Base-by-base conservation (phyloP, 2,797 vertebrate genomes). In the Sebastes wilsoni region DNA sequence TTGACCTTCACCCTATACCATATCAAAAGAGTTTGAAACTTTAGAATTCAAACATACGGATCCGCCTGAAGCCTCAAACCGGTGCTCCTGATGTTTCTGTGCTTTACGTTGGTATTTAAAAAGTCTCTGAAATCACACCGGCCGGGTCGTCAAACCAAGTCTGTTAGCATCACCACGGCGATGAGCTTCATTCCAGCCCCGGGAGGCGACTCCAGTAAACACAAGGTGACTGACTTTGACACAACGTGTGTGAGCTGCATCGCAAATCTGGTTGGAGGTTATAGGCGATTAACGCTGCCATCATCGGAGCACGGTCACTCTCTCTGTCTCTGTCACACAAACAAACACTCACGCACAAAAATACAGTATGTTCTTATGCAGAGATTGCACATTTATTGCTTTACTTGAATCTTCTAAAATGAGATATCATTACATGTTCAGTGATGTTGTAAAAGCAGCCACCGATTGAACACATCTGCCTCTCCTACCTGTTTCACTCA, bases 211-310 rank as follows among this genome's bases (percentile, higher is more conserved):
- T 23, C 14, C n/a, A 55, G 67, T 28, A 77, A 85, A 87, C 74
- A 76, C 74, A 76, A 69, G 23, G 58, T 36, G 36, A 81, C 64
- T 66, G 80, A 79, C 73, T 82, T 59, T 80, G 74, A 77, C 69
- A 55, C 34, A 10, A 18, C 8, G 38, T 69, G 42, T 79, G 79
- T 79, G 79, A 82, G 65, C 66, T 52, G 81, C 38, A 55, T 80
- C 7, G 13, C 22, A 74, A 61, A 66, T 71, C 27, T 38, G 49
- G 23, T 25, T 32, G 7, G 61, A 69, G 76, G 73, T 73, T 70
- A 55, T 8, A 70, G 14, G 55, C 8, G 52, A 58, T 75, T 42
- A 23, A 61, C 34, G 32, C 30, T 77, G 64, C 42, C 54, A 49
- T 60, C 34, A 10, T 10, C 28, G n/a, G n/a, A 11, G 8, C 56